Percentiles rank a stretch among this genome's conserved stretches.
These are phyloP conservation scores for Bolborhynchus lineola DNA, from an alignment of 2,113 vertebrate genomes.

Conservation along the genomic window DNA sequence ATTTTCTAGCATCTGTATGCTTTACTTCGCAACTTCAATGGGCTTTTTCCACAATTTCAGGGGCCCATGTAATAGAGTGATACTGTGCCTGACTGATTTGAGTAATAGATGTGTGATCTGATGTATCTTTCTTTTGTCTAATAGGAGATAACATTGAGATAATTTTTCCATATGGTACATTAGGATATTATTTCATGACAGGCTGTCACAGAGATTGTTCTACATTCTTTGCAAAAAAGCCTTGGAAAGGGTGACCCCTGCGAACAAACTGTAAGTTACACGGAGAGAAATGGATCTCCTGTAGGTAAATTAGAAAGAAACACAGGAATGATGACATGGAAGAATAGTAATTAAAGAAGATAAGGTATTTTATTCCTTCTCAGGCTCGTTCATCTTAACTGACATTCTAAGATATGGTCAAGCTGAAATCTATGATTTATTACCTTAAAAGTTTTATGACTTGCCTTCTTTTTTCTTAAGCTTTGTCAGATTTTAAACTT, in stretches of 20 bases:
- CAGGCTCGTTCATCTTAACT: conserved; percentile 31
- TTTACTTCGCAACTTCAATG: background rate
- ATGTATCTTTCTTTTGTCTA: background rate
- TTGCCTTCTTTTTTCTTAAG: background rate
- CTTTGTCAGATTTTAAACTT: conserved; percentile 35
- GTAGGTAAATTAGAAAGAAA: background rate
- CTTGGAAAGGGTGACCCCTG: background rate
- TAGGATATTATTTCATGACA: background rate
- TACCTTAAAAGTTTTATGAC: conserved; percentile 20
- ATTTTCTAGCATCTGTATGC: background rate
- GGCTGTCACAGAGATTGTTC: background rate
- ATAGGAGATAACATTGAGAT: background rate
- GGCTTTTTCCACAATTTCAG: background rate
- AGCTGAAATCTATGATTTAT: conserved; percentile 37
- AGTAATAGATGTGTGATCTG: background rate
- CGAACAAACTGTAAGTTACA: background rate
- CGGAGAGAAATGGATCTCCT: background rate
- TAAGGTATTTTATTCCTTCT: conserved; percentile 34
- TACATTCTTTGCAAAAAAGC: background rate
- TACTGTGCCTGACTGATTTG: background rate
- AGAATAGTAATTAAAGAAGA: conserved; percentile 25
- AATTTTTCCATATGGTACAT: background rate
- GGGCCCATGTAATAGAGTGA: background rate
- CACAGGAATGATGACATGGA: background rate
- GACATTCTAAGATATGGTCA: conserved; percentile 10